phyloP scores from a whole-genome alignment of 2,888 invertebrate genomes.

The Tetropium fuscum region DNA sequence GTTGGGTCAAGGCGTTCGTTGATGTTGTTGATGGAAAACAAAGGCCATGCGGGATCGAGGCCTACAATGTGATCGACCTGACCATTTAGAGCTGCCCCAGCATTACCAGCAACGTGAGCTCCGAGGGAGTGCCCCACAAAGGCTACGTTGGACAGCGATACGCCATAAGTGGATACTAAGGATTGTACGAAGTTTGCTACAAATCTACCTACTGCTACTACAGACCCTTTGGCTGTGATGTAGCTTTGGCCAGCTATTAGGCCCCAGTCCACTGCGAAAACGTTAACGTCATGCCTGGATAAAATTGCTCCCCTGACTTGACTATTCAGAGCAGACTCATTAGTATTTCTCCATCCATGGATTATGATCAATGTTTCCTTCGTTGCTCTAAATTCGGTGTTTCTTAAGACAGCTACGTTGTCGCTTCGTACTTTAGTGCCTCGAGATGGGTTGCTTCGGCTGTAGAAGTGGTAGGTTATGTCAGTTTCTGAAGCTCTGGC shows the following conservation, averaged over 20 bases:
- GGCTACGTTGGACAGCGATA: constrained; percentile 29
- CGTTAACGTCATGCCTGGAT: constrained; percentile 50
- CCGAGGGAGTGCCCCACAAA: constrained; percentile 53
- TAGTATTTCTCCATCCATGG: constrained; percentile 57
- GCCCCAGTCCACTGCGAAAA: constrained; percentile 60
- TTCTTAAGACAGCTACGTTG: constrained; percentile 19
- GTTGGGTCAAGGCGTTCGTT: constrained; percentile 54
- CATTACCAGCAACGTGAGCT: constrained; percentile 54
- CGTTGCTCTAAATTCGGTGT: constrained; percentile 42
- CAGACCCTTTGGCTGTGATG: constrained; percentile 36
- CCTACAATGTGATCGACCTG: constrained; percentile 55
- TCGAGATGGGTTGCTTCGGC: constrained; percentile 39
- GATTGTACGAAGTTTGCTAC: background rate
- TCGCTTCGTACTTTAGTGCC: constrained; percentile 33
- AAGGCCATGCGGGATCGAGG: constrained; percentile 58
- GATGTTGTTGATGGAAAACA: constrained; percentile 47
- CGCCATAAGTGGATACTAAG: constrained; percentile 25
- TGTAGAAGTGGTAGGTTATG: constrained; percentile 51
- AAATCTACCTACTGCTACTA: background rate
- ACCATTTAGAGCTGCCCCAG: constrained; percentile 41
- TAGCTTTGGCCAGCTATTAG: constrained; percentile 39
- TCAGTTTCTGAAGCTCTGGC: constrained; percentile 37
- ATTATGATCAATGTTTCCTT: constrained; percentile 53
- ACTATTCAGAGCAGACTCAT: constrained; percentile 48
- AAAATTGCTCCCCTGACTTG: constrained; percentile 49